phyloP scores from a whole-genome alignment of 2,888 invertebrate species.

The Clistopyga incitator region DNA sequence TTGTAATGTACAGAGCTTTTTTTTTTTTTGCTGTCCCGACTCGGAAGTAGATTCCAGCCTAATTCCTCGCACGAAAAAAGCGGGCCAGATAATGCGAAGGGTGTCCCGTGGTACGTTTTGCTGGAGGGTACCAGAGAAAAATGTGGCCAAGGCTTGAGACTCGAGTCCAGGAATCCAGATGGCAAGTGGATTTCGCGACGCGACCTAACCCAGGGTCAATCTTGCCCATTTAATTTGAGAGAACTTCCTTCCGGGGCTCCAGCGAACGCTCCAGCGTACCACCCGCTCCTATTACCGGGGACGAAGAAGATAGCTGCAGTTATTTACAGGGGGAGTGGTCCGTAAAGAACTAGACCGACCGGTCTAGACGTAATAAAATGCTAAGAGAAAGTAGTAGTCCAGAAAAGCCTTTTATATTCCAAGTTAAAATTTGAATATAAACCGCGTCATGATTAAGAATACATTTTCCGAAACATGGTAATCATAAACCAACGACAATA shows the following conservation, averaged over 20 bases:
- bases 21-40: not conserved
- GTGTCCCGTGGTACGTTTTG: not conserved
- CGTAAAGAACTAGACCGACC: constrained; percentile 70
- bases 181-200: constrained; percentile 45
- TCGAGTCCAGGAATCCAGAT: constrained; percentile 34
- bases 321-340: constrained; percentile 71
- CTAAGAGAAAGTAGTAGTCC: constrained; percentile 59
- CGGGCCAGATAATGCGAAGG: not conserved
- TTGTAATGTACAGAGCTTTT: too few species aligned
- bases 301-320: constrained; percentile 67
- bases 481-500: too few species aligned
- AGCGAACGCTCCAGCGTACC: constrained; percentile 34
- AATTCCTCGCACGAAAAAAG: not conserved
- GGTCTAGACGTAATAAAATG: constrained; percentile 73
- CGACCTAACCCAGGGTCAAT: constrained; percentile 49
- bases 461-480: too few species aligned
- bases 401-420: constrained; percentile 62
- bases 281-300: constrained; percentile 55
- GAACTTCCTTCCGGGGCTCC: constrained; percentile 51
- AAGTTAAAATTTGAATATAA: not conserved
- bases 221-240: constrained; percentile 65
- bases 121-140: not conserved
- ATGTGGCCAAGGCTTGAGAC: not conserved
- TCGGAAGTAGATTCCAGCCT: not conserved
- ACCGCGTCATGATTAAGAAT: too few species aligned